Percentiles rank a stretch among this genome's conserved stretches.
These are phyloP conservation scores for Rhagophthalmus giganteus DNA, from an alignment of 2,888 invertebrate genomes.

Conservation along the genomic window DNA sequence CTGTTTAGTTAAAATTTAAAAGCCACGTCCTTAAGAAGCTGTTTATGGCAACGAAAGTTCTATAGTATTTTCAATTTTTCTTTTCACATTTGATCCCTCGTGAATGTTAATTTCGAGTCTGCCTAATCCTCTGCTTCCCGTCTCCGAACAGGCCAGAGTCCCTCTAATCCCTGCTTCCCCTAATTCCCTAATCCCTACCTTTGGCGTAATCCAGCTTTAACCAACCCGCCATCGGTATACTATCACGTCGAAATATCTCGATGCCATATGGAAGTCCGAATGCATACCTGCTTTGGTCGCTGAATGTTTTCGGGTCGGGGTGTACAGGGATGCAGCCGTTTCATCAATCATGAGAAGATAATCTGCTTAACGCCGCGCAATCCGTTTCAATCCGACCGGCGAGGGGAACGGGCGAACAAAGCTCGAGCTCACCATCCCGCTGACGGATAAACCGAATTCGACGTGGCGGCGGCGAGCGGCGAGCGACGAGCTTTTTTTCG, in stretches of 20 bases:
- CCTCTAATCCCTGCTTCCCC: slow-evolving; percentile 56
- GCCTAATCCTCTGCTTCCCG: slow-evolving; percentile 55
- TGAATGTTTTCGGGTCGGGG: slow-evolving; percentile 50
- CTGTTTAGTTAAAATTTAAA: slow-evolving; percentile 13
- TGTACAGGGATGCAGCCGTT: slow-evolving; percentile 52
- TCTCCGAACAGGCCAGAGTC: slow-evolving; percentile 53
- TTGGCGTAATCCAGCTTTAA: slow-evolving; percentile 57
- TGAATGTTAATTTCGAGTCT: slow-evolving; percentile 54
- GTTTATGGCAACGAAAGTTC: slow-evolving; percentile 13
- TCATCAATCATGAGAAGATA: slow-evolving; percentile 68
- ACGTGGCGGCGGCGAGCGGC: slow-evolving; percentile 7
- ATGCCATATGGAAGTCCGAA: slow-evolving; percentile 40
- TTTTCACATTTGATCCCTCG: slow-evolving; percentile 52
- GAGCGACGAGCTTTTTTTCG: too few species aligned
- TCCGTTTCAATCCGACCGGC: slow-evolving; percentile 52
- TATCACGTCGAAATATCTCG: slow-evolving; percentile 43
- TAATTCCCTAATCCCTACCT: slow-evolving; percentile 58
- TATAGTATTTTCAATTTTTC: slow-evolving; percentile 43
- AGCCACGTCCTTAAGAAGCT: slow-evolving; percentile 4
- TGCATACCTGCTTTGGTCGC: slow-evolving; percentile 44
- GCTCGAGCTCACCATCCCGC: slow-evolving; percentile 37
- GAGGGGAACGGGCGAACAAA: slow-evolving; percentile 35
- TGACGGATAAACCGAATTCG: slow-evolving; percentile 36
- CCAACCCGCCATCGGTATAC: slow-evolving; percentile 50
- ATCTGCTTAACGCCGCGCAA: slow-evolving; percentile 65